Conservation (phyloP, 1,140 invertebrate species). For the Ostrea denselamellosa region DNA sequence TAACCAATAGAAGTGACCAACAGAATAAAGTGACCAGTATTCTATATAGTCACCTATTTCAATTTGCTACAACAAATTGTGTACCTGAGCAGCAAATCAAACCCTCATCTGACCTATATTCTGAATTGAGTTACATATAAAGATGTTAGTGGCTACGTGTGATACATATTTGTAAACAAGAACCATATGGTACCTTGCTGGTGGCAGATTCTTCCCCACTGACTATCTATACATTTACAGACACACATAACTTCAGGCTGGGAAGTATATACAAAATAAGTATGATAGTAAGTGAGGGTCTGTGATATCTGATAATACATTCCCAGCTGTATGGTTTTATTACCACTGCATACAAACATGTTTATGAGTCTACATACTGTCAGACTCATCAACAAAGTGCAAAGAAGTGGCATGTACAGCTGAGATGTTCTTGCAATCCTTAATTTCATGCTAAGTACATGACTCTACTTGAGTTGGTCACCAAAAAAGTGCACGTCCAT, state of each 20-base stretch:
- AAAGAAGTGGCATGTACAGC: neutral
- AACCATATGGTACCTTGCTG: constrained; percentile 20
- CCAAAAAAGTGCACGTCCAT: too few relatives aligned
- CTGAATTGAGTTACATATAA: neutral
- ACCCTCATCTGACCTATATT: neutral
- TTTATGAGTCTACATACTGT: neutral
- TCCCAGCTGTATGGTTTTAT: constrained; percentile 2
- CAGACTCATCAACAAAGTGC: neutral
- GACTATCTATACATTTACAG: constrained; percentile 15
- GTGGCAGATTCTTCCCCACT: neutral
- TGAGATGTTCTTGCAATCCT: too few relatives aligned
- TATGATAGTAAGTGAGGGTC: neutral
- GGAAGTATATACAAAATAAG: neutral
- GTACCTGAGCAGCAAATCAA: neutral
- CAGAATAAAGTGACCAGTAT: neutral
- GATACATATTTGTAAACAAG: constrained; percentile 15
- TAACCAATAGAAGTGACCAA: too few relatives aligned
- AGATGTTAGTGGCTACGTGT: neutral
- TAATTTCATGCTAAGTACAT: too few relatives aligned
- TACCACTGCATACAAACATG: neutral
- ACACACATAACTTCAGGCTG: neutral
- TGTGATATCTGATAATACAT: neutral
- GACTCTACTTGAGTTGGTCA: too few relatives aligned
- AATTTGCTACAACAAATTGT: neutral
- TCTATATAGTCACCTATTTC: neutral